A percentile compares a stretch with the other conserved stretches of the same genome.
phyloP scores from a whole-genome alignment of 2,797 vertebrate genomes.

The Malurus leucopterus region DNA sequence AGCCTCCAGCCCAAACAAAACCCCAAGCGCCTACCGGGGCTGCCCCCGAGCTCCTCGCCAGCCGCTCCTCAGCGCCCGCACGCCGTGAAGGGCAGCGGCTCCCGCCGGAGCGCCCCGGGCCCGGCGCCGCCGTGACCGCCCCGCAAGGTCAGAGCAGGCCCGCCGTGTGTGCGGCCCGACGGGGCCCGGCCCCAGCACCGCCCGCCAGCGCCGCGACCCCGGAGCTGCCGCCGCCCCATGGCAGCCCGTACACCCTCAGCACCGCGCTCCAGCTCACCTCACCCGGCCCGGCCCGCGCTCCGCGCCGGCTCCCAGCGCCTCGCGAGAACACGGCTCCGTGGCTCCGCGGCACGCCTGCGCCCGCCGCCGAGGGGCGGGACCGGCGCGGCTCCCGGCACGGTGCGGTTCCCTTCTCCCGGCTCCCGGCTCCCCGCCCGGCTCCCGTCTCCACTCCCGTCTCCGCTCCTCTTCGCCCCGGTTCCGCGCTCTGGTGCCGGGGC shows the following conservation, averaged over 20 bases:
- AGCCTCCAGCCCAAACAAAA: too few relatives aligned
- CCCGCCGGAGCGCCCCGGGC: neutral
- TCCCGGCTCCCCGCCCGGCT: too few relatives aligned
- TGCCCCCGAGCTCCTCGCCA: rapidly evolving
- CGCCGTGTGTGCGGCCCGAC: neutral
- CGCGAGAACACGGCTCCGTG: neutral
- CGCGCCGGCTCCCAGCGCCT: neutral
- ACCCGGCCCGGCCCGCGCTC: neutral
- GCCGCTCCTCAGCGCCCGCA: neutral
- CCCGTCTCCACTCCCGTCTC: too few relatives aligned
- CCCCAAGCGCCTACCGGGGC: rapidly evolving
- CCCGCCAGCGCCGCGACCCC: neutral
- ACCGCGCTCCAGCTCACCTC: neutral
- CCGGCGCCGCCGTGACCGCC: neutral
- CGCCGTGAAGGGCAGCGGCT: neutral
- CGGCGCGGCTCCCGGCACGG: too few relatives aligned
- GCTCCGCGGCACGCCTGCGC: neutral
- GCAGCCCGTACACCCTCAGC: neutral
- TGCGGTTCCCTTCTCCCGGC: too few relatives aligned
- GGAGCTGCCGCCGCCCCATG: neutral
- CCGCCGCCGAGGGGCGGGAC: neutral
- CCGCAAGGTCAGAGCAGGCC: neutral
- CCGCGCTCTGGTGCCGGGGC: neutral
- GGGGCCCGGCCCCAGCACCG: neutral
- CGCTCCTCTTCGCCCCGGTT: rapidly evolving